Evolutionary conservation across 1,140 invertebrate genomes (phyloP), one percentile per base, ranked within the genome.

Genomic region (Anthonomus grandis): DNA sequence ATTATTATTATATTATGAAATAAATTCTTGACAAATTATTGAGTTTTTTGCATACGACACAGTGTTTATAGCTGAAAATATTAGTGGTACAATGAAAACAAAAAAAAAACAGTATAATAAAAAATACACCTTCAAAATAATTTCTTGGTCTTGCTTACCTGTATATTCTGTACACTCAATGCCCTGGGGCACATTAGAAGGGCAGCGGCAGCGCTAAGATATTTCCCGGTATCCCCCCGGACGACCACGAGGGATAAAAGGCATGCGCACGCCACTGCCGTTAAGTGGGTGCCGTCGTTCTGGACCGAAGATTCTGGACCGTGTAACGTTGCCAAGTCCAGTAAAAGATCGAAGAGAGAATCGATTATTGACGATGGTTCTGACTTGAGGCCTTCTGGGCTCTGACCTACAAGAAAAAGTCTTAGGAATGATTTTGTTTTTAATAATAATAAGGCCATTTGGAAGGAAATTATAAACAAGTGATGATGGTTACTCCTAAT

Each of bases 171-270:
- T 46, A 84, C 76, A 19, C 88, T 83, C 25, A 93, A 75, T 39
- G 82, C 79, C 65, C 85, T 78, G 5, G 89, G 83, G 57, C 87
- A 92, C 90, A 95, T 96, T 10, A 96, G 79, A 60, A 97, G 79
- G 22, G 91, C 88, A 13, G 90, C 85, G 23, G 93, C 83, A 12
- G 95, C 91, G 68, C 86, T 85, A 0, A 97, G 78, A 63, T 94
- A 84, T 70, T 93, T 90, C 23, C 92, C 91, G n/a, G 93, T 94
- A 69, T 96, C 91, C 1, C 94, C 94, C 51, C 90, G 77, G 1
- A 93, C 93, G n/a, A 96, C 87, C 21, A 92, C 91, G 38, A 97
- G 77, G 54, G 91, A 91, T 22, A 97, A 80, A 1, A 98, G 78
- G 68, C 92, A 94, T 2, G 93, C 87, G 74, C 91, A 94, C 36